A percentile compares a stretch with the other conserved stretches of the same genome.
Conservation (phyloP, 2,888 invertebrate species). For the Ennomos erosarius region DNA sequence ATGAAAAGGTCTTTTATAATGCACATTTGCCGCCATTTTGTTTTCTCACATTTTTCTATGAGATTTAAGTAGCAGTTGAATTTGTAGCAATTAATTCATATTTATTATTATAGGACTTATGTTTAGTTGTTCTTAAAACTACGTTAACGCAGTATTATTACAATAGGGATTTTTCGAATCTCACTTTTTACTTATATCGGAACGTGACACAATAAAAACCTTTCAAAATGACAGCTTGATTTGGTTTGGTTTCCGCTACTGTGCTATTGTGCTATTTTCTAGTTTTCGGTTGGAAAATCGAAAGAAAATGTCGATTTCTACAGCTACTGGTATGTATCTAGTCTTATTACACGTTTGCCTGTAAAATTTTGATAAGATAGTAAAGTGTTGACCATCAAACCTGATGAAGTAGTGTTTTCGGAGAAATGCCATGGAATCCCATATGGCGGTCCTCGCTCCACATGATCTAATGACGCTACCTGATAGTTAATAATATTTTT, state of each 20-base stretch:
- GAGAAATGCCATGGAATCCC: conserved; percentile 84
- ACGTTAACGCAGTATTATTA: background rate
- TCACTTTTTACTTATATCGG: conserved; percentile 36
- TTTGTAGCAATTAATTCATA: background rate
- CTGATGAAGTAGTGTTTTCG: conserved; percentile 77
- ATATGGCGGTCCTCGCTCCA: conserved; percentile 84
- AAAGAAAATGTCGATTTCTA: conserved; percentile 80
- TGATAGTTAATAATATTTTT: conserved; percentile 59
- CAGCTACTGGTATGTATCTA: conserved; percentile 78
- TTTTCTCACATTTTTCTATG: conserved; percentile 12
- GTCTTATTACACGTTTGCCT: conserved; percentile 48
- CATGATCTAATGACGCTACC: conserved; percentile 82
- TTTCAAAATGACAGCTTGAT: conserved; percentile 83
- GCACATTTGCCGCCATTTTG: conserved; percentile 46
- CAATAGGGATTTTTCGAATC: background rate
- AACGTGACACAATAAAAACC: conserved; percentile 70
- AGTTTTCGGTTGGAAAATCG: conserved; percentile 74
- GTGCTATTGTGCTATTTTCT: conserved; percentile 84
- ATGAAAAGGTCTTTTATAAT: conserved; percentile 64
- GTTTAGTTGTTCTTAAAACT: background rate
- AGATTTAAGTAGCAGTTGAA: conserved; percentile 1
- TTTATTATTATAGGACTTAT: background rate
- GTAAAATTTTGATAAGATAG: conserved; percentile 44
- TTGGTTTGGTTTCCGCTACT: conserved; percentile 85
- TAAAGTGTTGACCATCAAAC: conserved; percentile 66